Evolutionary conservation across 2,888 invertebrate genomes (phyloP).

Genomic region (Trachelus stipa): DNA sequence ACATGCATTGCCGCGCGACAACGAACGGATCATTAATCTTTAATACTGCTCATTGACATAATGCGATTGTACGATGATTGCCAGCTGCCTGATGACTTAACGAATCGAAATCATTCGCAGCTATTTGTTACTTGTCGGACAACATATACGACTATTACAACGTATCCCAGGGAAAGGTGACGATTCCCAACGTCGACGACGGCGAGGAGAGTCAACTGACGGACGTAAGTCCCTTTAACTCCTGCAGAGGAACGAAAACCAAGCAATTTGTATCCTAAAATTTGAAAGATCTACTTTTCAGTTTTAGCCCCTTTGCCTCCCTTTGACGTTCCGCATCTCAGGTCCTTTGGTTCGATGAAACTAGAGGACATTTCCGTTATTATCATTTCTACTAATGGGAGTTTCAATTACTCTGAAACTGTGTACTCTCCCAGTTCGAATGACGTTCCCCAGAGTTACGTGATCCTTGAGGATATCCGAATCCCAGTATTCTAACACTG

Average conservation of each 20-base stretch:
- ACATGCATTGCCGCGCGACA: not conserved
- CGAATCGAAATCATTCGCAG: constrained; percentile 69
- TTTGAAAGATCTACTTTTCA: not conserved
- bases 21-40: not conserved
- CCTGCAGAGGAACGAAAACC: not conserved
- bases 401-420: not conserved
- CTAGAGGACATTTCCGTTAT: not conserved
- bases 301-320: not conserved
- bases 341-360: not conserved
- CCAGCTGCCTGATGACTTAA: not conserved
- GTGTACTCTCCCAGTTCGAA: not conserved
- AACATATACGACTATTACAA: constrained; percentile 94
- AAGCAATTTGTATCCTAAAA: not conserved
- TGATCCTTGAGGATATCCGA: not conserved
- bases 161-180: constrained; percentile 97
- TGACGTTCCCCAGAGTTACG: not conserved
- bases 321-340: not conserved
- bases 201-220: constrained; percentile 90
- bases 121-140: constrained; percentile 82
- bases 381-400: not conserved
- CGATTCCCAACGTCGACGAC: constrained; percentile 96
- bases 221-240: constrained; percentile 80
- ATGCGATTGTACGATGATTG: not conserved
- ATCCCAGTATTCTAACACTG: not conserved
- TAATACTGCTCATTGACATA: not conserved